Evolutionary conservation across 2,888 invertebrate genomes (phyloP), one percentile per base, ranked within the genome.

Genomic region (Troides helena): DNA sequence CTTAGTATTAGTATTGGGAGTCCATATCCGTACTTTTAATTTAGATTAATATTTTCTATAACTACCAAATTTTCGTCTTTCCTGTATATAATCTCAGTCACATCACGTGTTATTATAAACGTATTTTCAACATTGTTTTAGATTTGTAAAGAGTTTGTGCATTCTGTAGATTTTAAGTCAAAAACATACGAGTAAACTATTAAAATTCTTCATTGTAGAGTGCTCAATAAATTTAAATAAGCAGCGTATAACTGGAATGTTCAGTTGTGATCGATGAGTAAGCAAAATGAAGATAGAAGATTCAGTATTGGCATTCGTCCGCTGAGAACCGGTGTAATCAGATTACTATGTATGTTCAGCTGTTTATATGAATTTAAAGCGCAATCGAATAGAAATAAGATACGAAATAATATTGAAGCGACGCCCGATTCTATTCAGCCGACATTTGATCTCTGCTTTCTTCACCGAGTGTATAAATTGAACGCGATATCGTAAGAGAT

Each of bases 261-360:
- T 68, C 73, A 72, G 72, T 71, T 74, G 73, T 70, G 70, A 72
- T 74, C 73, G 69, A 72, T 68, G 70, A 71, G 72, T 72, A 65
- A 71, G 72, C 72, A 71, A 61, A 74, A 75, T 65, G 72, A 74
- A 72, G 72, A 73, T n/a, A 58, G 69, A 70, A 70, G 74, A 74
- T 71, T 69, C 69, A 74, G 74, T 70, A 72, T 72, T 70, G 68
- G 72, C 72, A 71, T 74, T 68, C 73, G 60, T 74, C 68, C 72
- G 73, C 67, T 66, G 74, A 74, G 74, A 73, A 72, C 70, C 73
- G 68, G 67, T 72, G 72, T 74, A 76, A 76, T 76, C 75, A 73
- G 76, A 74, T 76, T 75, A 73, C 67, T 66, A 59, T 53, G 60
- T 62, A 62, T 63, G 62, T 46, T 60, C 64, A 61, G 39, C 60